phyloP scores from a whole-genome alignment of 2,888 invertebrate genomes.

The Melinopterus prodromus region DNA sequence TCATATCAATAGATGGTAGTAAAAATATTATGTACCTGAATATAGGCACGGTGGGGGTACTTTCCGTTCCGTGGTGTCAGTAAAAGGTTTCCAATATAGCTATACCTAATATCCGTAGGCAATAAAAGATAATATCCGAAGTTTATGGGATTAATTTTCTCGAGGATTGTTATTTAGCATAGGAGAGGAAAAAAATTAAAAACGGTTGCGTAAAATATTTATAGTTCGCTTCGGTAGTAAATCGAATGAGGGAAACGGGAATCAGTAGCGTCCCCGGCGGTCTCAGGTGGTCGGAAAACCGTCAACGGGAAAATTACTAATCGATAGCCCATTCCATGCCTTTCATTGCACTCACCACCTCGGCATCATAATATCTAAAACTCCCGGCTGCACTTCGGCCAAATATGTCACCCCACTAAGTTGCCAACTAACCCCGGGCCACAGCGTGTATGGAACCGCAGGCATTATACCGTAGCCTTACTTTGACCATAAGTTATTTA shows the following conservation, averaged over 20 bases:
- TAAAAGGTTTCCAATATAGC: background rate
- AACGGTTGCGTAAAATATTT: constrained; percentile 17
- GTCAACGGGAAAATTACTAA: constrained; percentile 46
- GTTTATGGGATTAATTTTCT: background rate
- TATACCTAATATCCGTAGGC: background rate
- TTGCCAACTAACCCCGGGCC: constrained; percentile 21
- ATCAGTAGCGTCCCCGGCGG: constrained; percentile 42
- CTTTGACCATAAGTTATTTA: constrained; percentile 24
- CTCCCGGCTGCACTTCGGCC: constrained; percentile 32
- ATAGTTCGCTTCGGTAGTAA: constrained; percentile 5
- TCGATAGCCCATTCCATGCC: constrained; percentile 46
- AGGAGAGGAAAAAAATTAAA: constrained; percentile 14
- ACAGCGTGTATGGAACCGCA: background rate
- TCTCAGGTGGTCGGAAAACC: constrained; percentile 46
- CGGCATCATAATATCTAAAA: constrained; percentile 44
- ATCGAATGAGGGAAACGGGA: constrained; percentile 31
- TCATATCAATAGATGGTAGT: no score
- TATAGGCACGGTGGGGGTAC: no score
- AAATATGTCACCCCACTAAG: constrained; percentile 29
- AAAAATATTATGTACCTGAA: no score
- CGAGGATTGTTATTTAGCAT: background rate
- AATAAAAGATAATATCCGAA: background rate
- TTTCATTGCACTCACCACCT: constrained; percentile 46
- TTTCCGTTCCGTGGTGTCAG: no score
- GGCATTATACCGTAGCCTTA: constrained; percentile 17